phyloP scores from a whole-genome alignment of 2,888 invertebrate species.

The Rhaphigaster nebulosa region DNA sequence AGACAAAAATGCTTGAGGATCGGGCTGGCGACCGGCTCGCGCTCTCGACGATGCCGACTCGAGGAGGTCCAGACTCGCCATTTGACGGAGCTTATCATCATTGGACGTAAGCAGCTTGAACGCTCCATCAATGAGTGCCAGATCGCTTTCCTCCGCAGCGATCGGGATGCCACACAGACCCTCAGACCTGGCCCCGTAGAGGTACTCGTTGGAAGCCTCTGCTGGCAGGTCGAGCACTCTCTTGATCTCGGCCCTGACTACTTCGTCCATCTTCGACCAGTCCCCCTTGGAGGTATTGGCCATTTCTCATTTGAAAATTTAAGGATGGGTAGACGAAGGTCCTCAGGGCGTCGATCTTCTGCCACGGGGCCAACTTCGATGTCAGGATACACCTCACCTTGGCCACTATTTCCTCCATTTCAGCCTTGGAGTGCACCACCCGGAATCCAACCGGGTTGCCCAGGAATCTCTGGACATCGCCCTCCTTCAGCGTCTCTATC shows the following conservation, averaged over 20 bases:
- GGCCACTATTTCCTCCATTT: background rate
- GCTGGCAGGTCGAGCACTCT: background rate
- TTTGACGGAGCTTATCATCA: background rate
- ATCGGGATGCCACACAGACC: conserved; percentile 23
- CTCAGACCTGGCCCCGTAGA: conserved; percentile 57
- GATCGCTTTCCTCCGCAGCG: conserved; percentile 19
- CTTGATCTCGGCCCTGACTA: background rate
- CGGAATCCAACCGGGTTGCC: background rate
- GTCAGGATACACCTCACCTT: background rate
- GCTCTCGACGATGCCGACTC: background rate
- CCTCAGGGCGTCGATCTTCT: conserved; percentile 38
- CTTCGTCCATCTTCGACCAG: background rate
- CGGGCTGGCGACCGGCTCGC: background rate
- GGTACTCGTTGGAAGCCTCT: background rate
- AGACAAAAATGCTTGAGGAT: background rate
- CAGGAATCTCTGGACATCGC: background rate
- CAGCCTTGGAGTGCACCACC: background rate
- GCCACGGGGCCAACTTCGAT: background rate
- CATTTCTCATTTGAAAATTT: background rate
- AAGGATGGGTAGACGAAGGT: background rate
- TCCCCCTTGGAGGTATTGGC: conserved; percentile 61
- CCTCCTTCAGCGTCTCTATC: background rate
- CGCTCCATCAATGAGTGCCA: background rate
- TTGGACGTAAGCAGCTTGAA: background rate
- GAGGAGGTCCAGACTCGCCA: background rate